A percentile compares a stretch with the other conserved stretches of the same genome.
Conservation (phyloP, 2,797 vertebrate genomes). For the Tamandua tetradactyla region DNA sequence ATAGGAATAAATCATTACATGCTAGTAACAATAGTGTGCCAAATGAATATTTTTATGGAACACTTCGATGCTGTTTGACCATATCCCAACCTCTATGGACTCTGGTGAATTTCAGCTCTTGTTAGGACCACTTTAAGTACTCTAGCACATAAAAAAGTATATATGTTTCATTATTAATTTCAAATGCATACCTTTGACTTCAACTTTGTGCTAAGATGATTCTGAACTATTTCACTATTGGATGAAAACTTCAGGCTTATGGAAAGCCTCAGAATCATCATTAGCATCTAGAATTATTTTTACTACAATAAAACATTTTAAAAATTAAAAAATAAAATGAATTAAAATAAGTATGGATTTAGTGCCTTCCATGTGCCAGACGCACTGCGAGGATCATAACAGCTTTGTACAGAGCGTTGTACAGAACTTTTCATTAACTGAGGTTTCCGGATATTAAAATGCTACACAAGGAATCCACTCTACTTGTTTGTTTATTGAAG, state of each 20-base stretch:
- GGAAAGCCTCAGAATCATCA: background rate
- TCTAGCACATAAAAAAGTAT: conserved; percentile 16
- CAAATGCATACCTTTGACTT: background rate
- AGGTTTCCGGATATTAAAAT: background rate
- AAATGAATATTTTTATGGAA: conserved; percentile 18
- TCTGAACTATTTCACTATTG: background rate
- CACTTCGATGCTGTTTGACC: conserved; percentile 22
- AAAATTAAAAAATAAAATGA: too few species aligned
- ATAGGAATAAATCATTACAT: background rate
- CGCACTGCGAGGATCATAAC: too few species aligned
- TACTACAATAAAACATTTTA: too few species aligned
- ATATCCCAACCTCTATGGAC: background rate
- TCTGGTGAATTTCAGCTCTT: background rate
- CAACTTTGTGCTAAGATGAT: background rate
- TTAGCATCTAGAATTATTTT: background rate
- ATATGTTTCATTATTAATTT: conserved; percentile 32
- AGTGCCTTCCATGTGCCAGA: background rate
- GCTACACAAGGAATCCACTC: background rate
- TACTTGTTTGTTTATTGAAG: conserved; percentile 8
- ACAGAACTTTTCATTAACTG: conserved; percentile 8
- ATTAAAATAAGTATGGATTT: background rate
- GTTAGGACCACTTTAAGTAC: background rate
- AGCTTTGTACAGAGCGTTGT: background rate
- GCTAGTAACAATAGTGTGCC: background rate
- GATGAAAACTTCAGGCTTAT: background rate